These are phyloP conservation scores for Drosophila sechellia DNA, from an alignment of 1,140 invertebrate species.

Conservation along the genomic window DNA sequence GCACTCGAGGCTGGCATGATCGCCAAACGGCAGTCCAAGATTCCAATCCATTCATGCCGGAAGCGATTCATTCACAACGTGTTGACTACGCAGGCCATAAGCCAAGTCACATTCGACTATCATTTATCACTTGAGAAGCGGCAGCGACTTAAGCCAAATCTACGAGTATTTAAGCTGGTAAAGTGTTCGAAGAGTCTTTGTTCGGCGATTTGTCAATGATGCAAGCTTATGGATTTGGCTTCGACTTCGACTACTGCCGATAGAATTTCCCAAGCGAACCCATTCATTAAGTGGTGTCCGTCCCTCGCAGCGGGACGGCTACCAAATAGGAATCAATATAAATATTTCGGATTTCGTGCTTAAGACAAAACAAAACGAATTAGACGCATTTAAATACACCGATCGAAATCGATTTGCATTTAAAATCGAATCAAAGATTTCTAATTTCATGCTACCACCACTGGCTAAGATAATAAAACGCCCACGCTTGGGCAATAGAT, in stretches of 20 bases:
- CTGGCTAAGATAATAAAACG: constrained; percentile 46
- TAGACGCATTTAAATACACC: constrained; percentile 74
- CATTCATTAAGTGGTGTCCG: constrained; percentile 69
- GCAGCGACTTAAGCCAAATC: constrained; percentile 49
- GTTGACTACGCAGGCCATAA: constrained; percentile 74
- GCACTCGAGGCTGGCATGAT: constrained; percentile 39
- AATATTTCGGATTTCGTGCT: constrained; percentile 29
- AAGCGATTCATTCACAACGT: constrained; percentile 63
- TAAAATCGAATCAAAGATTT: constrained; percentile 67
- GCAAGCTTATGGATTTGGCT: constrained; percentile 36
- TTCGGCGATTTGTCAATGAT: constrained; percentile 72
- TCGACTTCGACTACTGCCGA: constrained; percentile 1
- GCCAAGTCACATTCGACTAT: constrained; percentile 68
- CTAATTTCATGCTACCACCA: constrained; percentile 60
- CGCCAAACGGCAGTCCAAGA: constrained; percentile 1
- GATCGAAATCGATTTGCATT: constrained; percentile 73
- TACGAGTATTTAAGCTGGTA: constrained; percentile 48
- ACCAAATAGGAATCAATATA: constrained; percentile 71
- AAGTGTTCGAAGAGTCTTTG: constrained; percentile 53
- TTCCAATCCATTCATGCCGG: constrained; percentile 64
- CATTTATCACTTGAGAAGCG: constrained; percentile 63
- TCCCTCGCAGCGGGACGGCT: constrained; percentile 45
- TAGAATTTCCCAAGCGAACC: constrained; percentile 55
- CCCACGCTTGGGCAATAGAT: constrained; percentile 46
- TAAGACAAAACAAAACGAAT: constrained; percentile 58